These are phyloP conservation scores for Ceratoteleas bidentatus DNA, from an alignment of 1,140 invertebrate genomes.

Conservation along the genomic window DNA sequence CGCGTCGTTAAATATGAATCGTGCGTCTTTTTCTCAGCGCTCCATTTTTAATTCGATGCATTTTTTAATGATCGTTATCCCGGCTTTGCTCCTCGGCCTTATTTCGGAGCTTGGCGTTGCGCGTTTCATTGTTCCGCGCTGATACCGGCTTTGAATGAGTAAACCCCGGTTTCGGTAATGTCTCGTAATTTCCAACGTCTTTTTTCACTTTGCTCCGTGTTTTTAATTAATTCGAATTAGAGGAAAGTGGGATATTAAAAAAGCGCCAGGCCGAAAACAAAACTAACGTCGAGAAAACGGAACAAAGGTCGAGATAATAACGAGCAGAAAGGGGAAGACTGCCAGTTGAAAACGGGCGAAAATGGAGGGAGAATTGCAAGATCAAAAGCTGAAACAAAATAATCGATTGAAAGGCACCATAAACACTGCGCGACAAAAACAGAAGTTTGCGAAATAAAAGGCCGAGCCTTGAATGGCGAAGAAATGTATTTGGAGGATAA, in stretches of 20 bases:
- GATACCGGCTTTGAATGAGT: not conserved
- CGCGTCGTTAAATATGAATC: not conserved
- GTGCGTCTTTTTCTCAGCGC: conserved; percentile 1
- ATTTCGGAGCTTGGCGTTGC: not conserved
- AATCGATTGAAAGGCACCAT: no score
- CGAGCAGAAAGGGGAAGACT: no score
- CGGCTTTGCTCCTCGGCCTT: conserved; percentile 8
- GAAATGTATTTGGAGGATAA: no score
- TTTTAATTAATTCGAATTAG: not conserved
- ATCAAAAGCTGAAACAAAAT: no score
- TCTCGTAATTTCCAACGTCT: not conserved
- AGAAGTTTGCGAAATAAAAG: no score
- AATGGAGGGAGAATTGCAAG: no score
- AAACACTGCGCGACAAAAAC: no score
- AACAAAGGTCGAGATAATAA: no score
- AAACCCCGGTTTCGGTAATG: not conserved
- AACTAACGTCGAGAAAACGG: not conserved
- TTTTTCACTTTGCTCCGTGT: not conserved
- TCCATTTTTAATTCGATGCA: conserved; percentile 19
- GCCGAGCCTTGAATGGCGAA: no score
- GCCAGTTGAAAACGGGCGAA: no score
- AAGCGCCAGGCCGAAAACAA: conserved; percentile 8
- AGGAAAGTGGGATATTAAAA: not conserved
- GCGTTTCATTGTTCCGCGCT: not conserved
- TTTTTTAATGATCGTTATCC: conserved; percentile 29